A percentile compares a stretch with the other conserved stretches of the same genome.
phyloP scores from a whole-genome alignment of 2,888 invertebrate species.

The Chymomyza fuscimana region DNA sequence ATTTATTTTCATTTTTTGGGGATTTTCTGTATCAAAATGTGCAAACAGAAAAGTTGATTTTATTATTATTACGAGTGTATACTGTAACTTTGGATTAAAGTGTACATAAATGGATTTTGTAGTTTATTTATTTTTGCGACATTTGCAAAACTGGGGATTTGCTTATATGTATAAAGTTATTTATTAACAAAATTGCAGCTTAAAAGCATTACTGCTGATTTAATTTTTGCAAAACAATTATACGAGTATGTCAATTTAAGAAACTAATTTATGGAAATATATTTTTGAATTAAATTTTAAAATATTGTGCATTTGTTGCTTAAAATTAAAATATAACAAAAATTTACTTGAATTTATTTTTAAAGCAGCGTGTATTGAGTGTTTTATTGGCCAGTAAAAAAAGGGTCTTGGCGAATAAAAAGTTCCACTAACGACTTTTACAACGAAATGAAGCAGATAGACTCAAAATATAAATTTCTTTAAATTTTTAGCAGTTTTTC shows the following conservation, averaged over 20 bases:
- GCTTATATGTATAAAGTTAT: background rate
- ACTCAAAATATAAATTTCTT: too few relatives aligned
- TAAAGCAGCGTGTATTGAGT: slow-evolving; percentile 15
- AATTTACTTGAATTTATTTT: background rate
- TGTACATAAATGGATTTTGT: background rate
- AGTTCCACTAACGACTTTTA: too few relatives aligned
- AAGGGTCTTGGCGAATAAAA: too few relatives aligned
- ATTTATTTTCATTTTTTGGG: background rate
- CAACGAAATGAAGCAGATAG: too few relatives aligned
- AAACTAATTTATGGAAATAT: background rate
- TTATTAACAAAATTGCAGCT: background rate
- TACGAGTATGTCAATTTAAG: background rate
- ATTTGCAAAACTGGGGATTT: background rate
- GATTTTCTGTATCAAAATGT: background rate
- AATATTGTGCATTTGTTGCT: background rate
- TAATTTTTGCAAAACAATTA: background rate
- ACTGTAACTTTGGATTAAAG: background rate
- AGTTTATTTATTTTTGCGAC: background rate
- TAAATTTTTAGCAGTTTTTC: too few relatives aligned
- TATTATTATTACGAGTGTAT: background rate
- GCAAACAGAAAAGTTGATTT: slow-evolving; percentile 2
- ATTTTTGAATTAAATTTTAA: background rate
- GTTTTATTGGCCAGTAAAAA: too few relatives aligned
- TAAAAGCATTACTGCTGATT: background rate
- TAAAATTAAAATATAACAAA: too few relatives aligned